These are phyloP conservation scores for Drosophila acutilabella DNA, from an alignment of 2,888 invertebrate species.

Conservation along the genomic window DNA sequence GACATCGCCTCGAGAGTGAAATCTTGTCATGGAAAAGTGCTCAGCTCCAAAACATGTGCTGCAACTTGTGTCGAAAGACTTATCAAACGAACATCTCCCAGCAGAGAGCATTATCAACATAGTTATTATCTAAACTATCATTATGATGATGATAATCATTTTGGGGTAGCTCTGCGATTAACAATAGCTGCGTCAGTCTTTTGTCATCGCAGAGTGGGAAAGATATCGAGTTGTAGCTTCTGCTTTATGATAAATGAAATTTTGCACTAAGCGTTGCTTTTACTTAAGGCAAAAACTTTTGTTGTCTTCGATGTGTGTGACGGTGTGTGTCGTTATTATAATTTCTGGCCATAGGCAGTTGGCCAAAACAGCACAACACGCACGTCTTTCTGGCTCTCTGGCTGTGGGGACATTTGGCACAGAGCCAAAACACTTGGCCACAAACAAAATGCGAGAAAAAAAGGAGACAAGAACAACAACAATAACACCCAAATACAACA, in stretches of 20 bases:
- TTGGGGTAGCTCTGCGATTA: slow-evolving; percentile 47
- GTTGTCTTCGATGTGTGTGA: slow-evolving; percentile 24
- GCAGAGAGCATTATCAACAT: slow-evolving; percentile 25
- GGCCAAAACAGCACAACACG: slow-evolving; percentile 50
- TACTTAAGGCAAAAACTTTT: slow-evolving; percentile 63
- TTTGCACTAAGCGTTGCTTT: slow-evolving; percentile 58
- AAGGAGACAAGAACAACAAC: slow-evolving; percentile 26
- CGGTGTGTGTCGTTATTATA: slow-evolving; percentile 59
- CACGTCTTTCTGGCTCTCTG: slow-evolving; percentile 30
- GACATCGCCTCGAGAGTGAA: slow-evolving; percentile 65
- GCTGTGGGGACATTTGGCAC: slow-evolving; percentile 48
- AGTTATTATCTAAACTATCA: slow-evolving; percentile 16
- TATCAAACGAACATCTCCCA: slow-evolving; percentile 41
- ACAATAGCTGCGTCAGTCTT: slow-evolving; percentile 55
- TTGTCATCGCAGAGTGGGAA: slow-evolving; percentile 57
- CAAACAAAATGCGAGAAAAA: slow-evolving; percentile 31
- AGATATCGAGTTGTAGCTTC: slow-evolving; percentile 27
- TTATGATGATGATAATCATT: slow-evolving; percentile 10
- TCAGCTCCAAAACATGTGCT: slow-evolving; percentile 66
- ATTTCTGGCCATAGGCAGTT: slow-evolving; percentile 61
- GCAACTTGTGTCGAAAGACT: slow-evolving; percentile 53
- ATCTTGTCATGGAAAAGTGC: slow-evolving; percentile 68
- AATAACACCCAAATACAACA: slow-evolving; percentile 52
- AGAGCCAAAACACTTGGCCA: slow-evolving; percentile 52
- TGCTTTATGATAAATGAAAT: slow-evolving; percentile 69